Evolutionary conservation across 1,140 invertebrate species (phyloP).

Genomic region (Bombus ignitus): DNA sequence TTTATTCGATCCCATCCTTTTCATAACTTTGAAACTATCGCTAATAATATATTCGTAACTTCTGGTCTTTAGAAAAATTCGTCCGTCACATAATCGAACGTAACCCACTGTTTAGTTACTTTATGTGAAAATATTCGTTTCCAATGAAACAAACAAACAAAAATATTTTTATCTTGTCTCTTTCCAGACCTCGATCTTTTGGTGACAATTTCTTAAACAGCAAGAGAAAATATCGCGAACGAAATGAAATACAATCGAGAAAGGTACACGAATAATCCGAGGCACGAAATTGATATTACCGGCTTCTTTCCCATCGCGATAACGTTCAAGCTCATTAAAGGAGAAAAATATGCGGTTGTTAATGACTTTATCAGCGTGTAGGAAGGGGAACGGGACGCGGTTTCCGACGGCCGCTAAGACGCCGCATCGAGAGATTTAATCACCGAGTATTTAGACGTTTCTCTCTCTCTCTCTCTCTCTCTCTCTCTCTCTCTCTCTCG

Average conservation of each 20-base stretch:
- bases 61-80: not conserved
- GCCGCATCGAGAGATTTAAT: conserved; percentile 66
- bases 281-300: conserved; percentile 44
- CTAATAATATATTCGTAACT: not conserved
- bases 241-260: not conserved
- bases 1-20: not conserved
- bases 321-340: conserved; percentile 57
- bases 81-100: rapidly evolving
- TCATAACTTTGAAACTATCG: not conserved
- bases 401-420: conserved; percentile 51
- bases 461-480: conserved; percentile 13
- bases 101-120: rapidly evolving
- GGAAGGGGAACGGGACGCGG: conserved; percentile 15
- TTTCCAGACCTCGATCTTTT: not conserved
- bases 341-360: conserved; percentile 63
- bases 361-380: conserved; percentile 62
- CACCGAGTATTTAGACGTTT: conserved; percentile 55
- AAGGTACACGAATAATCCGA: conserved; percentile 34
- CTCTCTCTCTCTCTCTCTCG: conserved; percentile 13
- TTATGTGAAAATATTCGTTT: not conserved
- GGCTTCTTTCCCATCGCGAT: conserved; percentile 18
- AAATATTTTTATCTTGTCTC: rapidly evolving
- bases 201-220: not conserved
- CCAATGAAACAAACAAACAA: no score
- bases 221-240: not conserved